Conservation (phyloP, 2,113 vertebrate species). For the Epinephelus moara region DNA sequence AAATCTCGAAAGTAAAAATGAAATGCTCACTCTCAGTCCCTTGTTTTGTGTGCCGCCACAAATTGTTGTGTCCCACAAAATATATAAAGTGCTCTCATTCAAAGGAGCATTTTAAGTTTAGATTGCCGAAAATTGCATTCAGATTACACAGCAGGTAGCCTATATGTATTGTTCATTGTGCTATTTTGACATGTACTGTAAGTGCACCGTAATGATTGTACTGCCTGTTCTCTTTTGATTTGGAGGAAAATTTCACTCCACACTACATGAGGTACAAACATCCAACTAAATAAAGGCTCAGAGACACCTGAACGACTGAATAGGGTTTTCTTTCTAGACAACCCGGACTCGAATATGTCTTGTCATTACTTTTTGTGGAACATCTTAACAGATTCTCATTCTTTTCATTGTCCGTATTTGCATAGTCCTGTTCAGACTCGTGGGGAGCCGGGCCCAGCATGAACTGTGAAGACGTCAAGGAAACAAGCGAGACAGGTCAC, state of each 20-base stretch:
- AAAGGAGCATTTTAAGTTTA: constrained; percentile 46
- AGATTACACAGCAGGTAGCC: constrained; percentile 71
- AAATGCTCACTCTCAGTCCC: neutral
- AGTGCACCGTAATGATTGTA: constrained; percentile 26
- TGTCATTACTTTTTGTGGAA: neutral
- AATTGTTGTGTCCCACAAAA: constrained; percentile 39
- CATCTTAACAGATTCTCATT: neutral
- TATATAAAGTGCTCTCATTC: constrained; percentile 36
- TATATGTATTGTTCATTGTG: constrained; percentile 58
- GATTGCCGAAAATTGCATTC: constrained; percentile 71
- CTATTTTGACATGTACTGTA: constrained; percentile 55
- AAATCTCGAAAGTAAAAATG: constrained; percentile 7
- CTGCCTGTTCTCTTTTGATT: constrained; percentile 48
- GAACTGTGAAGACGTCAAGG: neutral
- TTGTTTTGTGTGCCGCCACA: constrained; percentile 26
- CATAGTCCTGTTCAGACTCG: constrained; percentile 3
- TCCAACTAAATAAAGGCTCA: constrained; percentile 22
- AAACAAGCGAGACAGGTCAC: neutral
- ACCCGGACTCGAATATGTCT: neutral
- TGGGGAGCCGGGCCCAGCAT: neutral
- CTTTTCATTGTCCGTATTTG: neutral
- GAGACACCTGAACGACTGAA: neutral
- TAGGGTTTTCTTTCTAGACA: neutral
- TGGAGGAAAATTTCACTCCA: constrained; percentile 30
- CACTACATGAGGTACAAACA: constrained; percentile 24